phyloP scores from a whole-genome alignment of 1,140 invertebrate genomes.

The Acromyrmex charruanus region DNA sequence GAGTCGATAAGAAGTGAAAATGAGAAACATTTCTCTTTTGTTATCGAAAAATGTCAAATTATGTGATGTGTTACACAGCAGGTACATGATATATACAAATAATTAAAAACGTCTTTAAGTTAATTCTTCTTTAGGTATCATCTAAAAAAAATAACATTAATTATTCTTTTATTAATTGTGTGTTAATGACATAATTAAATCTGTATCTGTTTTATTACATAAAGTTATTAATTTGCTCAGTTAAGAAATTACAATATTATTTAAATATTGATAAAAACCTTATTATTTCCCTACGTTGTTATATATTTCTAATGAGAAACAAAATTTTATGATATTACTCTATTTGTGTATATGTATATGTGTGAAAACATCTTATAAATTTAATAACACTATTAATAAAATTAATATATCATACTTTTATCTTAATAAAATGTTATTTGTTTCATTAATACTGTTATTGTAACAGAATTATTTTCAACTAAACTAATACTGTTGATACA shows the following conservation, averaged over 20 bases:
- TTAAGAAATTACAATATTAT: constrained; percentile 7
- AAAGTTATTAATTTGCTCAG: not conserved
- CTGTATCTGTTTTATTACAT: not conserved
- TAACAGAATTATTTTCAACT: no score
- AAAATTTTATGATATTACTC: no score
- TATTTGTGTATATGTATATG: no score
- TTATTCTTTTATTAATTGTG: not conserved
- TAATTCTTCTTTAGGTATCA: not conserved
- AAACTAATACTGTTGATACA: no score
- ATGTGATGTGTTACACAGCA: not conserved
- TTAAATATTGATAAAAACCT: not conserved
- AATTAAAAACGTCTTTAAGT: not conserved
- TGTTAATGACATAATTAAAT: constrained; percentile 1
- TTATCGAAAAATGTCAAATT: not conserved
- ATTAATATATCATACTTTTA: no score
- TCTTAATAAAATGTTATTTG: no score
- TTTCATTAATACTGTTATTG: no score
- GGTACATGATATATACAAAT: not conserved
- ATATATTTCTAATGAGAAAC: not conserved
- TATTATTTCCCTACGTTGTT: not conserved
- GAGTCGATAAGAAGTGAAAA: not conserved
- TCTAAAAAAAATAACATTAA: not conserved
- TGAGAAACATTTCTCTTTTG: not conserved
- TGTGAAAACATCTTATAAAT: no score
- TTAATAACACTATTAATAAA: no score